These are phyloP conservation scores for Nesidiocoris tenuis DNA, from an alignment of 2,888 invertebrate genomes.

Conservation along the genomic window DNA sequence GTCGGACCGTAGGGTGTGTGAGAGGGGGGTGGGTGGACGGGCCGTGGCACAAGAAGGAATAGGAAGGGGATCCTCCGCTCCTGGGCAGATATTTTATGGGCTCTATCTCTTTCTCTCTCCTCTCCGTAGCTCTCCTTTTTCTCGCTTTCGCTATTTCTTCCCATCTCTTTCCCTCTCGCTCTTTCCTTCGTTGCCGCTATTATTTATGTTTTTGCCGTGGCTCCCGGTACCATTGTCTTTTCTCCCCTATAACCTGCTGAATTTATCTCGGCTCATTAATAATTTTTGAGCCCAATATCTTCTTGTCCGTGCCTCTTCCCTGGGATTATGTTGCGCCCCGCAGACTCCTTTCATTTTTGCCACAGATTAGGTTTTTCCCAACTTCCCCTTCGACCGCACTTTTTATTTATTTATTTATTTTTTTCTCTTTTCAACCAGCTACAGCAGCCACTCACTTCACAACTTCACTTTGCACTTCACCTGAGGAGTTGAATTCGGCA, in stretches of 20 bases:
- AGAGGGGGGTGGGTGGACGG: slow-evolving; percentile 21
- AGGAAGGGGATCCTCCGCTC: slow-evolving; percentile 30
- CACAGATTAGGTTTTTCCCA: slow-evolving; percentile 43
- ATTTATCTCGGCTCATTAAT: slow-evolving; percentile 50
- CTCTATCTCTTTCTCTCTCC: slow-evolving; percentile 43
- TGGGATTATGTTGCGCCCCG: slow-evolving; percentile 41
- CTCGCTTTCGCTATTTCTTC: slow-evolving; percentile 22
- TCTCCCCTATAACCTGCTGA: slow-evolving; percentile 49
- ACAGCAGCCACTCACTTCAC: background rate
- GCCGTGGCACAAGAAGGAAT: background rate
- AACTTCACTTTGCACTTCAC: background rate
- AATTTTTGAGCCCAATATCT: slow-evolving; percentile 49
- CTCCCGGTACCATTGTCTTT: slow-evolving; percentile 46
- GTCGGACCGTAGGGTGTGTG: slow-evolving; percentile 24
- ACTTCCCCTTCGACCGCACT: slow-evolving; percentile 36
- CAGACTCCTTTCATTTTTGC: slow-evolving; percentile 44
- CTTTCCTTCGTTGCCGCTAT: slow-evolving; percentile 47
- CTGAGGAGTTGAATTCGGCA: background rate
- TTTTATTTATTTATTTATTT: slow-evolving; percentile 36
- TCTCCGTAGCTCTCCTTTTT: slow-evolving; percentile 4
- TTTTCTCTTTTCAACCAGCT: background rate
- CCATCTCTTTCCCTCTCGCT: slow-evolving; percentile 35
- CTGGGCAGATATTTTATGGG: slow-evolving; percentile 50
- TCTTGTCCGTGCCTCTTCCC: slow-evolving; percentile 45
- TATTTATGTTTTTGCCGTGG: slow-evolving; percentile 49